Base-by-base conservation (phyloP, 2,797 vertebrate species). In the Cryptoblepharus egeriae region DNA sequence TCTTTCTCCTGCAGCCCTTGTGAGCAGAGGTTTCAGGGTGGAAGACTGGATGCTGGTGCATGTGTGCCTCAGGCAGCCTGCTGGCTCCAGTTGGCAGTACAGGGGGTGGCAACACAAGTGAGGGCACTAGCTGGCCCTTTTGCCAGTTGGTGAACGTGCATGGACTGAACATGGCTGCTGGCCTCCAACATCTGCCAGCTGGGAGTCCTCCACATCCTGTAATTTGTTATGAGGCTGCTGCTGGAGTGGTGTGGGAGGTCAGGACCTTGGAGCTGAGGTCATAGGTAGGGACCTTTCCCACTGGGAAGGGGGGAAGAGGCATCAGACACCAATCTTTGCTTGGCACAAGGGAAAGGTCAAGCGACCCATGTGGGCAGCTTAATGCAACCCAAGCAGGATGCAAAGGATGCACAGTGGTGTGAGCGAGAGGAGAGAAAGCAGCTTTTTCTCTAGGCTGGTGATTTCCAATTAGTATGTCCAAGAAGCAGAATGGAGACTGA, bases 11-110 rank as follows among this genome's bases (percentile, higher is more conserved):
- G 15, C 55, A 57, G 20, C 20, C 57, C 57, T 58, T 60, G 32
- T 42, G 55, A 75, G 73, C 35, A 37, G 57, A 39, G 35, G 35
- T 39, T 22, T 7, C 20, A 20, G 90, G 78, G 78, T 52, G 42
- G 79, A 55, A 80, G 32, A 49, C 30, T 58, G 79, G 71, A 64
- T 92, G 79, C 77, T 64, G 69, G 69, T 58, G 57, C 57, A 22
- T 12, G 57, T 58, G 57, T 58, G 57, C 57, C 20, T 58, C 22
- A 24, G 26, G 80, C 84, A 75, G 67, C 52, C 76, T 28, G 81
- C 61, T 15, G 12, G 30, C 52, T 55, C 52, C 18, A 11, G 13
- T 10, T 69, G 67, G 67, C 67, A 69, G 67, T 42, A 18, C 37
- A 22, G 52, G 49, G 32, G 13, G 49, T 3, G 13, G 2, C 13